A percentile compares a stretch with the other conserved stretches of the same genome.
These are phyloP conservation scores for Oegoconia quadripuncta DNA, from an alignment of 2,888 invertebrate genomes.

Conservation along the genomic window DNA sequence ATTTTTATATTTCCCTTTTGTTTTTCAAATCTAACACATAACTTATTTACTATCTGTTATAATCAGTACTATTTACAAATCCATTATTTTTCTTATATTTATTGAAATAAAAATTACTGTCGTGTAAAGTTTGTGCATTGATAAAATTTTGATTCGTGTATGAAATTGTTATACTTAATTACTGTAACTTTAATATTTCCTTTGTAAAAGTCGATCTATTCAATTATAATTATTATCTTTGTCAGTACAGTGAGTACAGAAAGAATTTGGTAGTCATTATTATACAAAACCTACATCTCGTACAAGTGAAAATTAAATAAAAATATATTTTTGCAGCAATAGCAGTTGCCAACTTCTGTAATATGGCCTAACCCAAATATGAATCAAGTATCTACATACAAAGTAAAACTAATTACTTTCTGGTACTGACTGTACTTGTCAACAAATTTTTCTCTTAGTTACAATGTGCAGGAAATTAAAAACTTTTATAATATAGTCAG, in stretches of 20 bases:
- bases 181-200: conserved; percentile 9
- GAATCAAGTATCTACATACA: too few relatives aligned
- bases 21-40: conserved; percentile 1
- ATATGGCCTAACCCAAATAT: too few relatives aligned
- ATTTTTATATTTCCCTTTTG: conserved; percentile 4
- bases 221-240: conserved; percentile 6
- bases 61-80: conserved; percentile 8
- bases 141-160: conserved; percentile 23
- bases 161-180: conserved; percentile 30
- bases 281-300: too few relatives aligned
- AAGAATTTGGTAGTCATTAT: not conserved
- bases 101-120: conserved; percentile 4
- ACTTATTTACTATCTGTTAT: conserved; percentile 1
- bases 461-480: too few relatives aligned
- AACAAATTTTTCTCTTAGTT: too few relatives aligned
- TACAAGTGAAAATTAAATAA: too few relatives aligned
- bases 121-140: too few relatives aligned
- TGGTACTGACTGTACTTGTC: too few relatives aligned
- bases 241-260: conserved; percentile 26
- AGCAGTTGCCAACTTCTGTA: too few relatives aligned
- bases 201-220: conserved; percentile 13
- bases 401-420: too few relatives aligned
- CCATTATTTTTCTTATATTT: conserved; percentile 6
- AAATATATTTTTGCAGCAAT: too few relatives aligned
- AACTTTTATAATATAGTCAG: too few relatives aligned